Conservation (phyloP, 2,888 invertebrate species). For the Ectropis crepuscularia region DNA sequence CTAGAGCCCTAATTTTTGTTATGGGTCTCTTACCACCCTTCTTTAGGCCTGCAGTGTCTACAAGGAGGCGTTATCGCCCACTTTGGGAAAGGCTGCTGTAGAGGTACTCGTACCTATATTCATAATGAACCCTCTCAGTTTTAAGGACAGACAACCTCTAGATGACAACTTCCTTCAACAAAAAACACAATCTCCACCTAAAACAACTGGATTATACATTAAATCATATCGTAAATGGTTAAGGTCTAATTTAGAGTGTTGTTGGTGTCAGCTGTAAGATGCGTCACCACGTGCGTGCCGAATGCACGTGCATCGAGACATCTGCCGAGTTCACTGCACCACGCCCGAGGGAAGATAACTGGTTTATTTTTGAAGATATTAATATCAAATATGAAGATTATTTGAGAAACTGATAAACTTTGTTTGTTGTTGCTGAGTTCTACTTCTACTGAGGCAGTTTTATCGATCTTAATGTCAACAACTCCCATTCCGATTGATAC, state of each 20-base stretch:
- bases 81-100: no score
- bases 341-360: constrained; percentile 26
- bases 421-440: no score
- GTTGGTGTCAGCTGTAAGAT: constrained; percentile 17
- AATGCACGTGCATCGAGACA: constrained; percentile 43
- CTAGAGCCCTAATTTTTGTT: no score
- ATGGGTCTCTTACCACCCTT: no score
- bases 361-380: constrained; percentile 23
- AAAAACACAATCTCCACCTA: constrained; percentile 23
- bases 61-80: no score
- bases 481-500: no score
- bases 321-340: constrained; percentile 48
- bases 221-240: constrained; percentile 14
- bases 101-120: constrained; percentile 36
- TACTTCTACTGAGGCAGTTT: no score
- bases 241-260: constrained; percentile 14
- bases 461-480: no score
- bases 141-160: constrained; percentile 31
- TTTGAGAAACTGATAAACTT: neutral
- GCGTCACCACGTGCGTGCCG: constrained; percentile 37
- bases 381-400: constrained; percentile 2
- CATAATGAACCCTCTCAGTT: constrained; percentile 31
- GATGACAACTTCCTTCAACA: constrained; percentile 48
- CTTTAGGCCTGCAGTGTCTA: no score
- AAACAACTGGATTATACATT: constrained; percentile 4